Conservation (phyloP, 2,888 invertebrate genomes). For the Netelia melanura region DNA sequence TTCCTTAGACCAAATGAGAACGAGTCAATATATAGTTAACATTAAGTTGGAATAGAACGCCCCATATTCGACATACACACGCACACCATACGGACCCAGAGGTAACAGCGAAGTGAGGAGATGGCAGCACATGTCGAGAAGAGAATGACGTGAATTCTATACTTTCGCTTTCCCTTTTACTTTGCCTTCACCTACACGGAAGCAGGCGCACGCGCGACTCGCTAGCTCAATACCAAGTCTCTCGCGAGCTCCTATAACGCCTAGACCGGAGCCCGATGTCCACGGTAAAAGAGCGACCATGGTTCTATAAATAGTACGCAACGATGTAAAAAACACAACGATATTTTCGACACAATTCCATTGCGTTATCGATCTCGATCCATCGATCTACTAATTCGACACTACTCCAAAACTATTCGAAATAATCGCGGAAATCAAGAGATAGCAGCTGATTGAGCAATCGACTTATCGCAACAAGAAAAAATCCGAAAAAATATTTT, state of each 20-base stretch:
- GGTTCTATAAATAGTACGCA: too few species aligned
- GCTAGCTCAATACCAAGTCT: conserved; percentile 72
- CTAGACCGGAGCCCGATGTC: neutral
- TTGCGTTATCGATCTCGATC: too few species aligned
- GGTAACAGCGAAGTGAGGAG: neutral
- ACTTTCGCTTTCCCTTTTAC: conserved; percentile 63
- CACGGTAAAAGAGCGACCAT: too few species aligned
- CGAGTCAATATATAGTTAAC: neutral
- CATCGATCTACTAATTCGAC: too few species aligned
- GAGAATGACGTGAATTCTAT: conserved; percentile 54
- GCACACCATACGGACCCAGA: neutral
- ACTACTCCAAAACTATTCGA: too few species aligned
- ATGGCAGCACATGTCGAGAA: conserved; percentile 18
- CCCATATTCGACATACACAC: neutral
- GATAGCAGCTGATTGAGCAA: too few species aligned
- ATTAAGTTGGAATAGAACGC: neutral
- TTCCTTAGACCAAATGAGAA: neutral
- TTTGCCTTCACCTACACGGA: conserved; percentile 55
- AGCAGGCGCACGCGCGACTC: conserved; percentile 69
- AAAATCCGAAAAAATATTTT: too few species aligned
- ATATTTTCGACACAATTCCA: too few species aligned
- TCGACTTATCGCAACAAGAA: too few species aligned
- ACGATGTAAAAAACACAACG: too few species aligned
- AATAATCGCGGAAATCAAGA: too few species aligned
- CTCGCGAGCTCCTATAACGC: conserved; percentile 49